Conservation (phyloP, 2,888 invertebrate species). For the Machimus atricapillus region DNA sequence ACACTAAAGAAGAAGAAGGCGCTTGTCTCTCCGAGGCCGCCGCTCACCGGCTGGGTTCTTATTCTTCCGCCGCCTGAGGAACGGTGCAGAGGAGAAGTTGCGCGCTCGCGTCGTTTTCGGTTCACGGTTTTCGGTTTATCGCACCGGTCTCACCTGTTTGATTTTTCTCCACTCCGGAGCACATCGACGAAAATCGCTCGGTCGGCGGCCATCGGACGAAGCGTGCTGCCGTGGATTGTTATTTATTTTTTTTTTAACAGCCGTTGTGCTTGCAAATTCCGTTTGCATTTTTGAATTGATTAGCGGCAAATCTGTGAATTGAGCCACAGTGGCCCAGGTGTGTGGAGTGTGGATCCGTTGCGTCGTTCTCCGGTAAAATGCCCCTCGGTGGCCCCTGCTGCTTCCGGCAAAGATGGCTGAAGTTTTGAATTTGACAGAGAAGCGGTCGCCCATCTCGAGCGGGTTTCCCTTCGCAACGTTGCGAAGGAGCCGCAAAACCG, state of each 20-base stretch:
- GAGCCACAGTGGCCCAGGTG: not conserved
- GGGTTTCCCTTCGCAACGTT: not conserved
- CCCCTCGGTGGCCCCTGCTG: not conserved
- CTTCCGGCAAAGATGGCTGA: constrained; percentile 25
- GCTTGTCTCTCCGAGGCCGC: not conserved
- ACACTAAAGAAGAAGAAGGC: not conserved
- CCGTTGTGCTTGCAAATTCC: not conserved
- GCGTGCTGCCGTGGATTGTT: not conserved
- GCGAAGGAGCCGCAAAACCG: not conserved
- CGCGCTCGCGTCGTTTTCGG: not conserved
- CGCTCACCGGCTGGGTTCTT: not conserved
- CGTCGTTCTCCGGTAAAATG: not conserved
- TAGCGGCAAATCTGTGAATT: not conserved
- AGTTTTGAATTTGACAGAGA: constrained; percentile 25
- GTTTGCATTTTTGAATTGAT: not conserved
- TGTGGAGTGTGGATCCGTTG: not conserved
- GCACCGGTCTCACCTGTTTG: constrained; percentile 36
- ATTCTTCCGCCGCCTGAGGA: not conserved
- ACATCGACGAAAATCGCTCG: not conserved
- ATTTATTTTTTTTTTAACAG: not conserved
- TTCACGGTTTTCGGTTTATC: not conserved
- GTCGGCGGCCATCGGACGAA: not conserved
- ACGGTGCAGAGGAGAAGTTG: not conserved
- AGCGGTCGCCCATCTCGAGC: not conserved
- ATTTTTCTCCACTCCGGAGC: not conserved